Conservation (phyloP, 2,113 vertebrate genomes). For the Felis catus region F.catus_Fca126_mat1.0 CM031419.1:189927501-189928000, state of each 20-base stretch:
- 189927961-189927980: background rate
- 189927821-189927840: background rate
- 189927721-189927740: background rate
- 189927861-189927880: background rate
- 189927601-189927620: background rate
- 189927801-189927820: background rate
- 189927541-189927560: background rate
- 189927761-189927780: background rate
- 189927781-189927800: background rate
- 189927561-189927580: background rate
- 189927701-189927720: background rate
- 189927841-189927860: background rate
- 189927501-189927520: background rate
- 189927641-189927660: background rate
- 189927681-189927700: background rate
- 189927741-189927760: slow-evolving; percentile 8
- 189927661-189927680: background rate
- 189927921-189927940: background rate
- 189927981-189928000: background rate
- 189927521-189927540: background rate
- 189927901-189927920: background rate
- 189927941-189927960: background rate
- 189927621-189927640: background rate
- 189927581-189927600: background rate
- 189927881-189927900: background rate